phyloP scores from a whole-genome alignment of 92 coral and sea anemone species.

The Phenganax stokvisi region DNA sequence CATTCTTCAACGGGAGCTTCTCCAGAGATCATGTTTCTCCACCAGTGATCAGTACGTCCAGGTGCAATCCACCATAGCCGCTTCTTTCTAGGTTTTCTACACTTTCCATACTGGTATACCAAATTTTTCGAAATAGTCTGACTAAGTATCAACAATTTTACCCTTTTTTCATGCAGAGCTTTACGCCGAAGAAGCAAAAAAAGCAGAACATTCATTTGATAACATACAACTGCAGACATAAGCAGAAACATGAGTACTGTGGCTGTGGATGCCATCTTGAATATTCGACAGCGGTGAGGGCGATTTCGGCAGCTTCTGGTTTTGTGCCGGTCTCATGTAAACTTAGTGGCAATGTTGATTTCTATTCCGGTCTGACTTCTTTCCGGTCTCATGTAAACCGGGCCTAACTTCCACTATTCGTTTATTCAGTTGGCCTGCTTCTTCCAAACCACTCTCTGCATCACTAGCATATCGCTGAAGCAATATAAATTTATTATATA shows the following conservation, averaged over 20 bases:
- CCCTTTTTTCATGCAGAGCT: not conserved
- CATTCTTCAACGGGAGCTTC: not conserved
- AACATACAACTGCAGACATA: conserved; percentile 1
- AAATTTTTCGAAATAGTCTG: not conserved
- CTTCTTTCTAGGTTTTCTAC: conserved; percentile 1
- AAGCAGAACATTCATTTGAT: not conserved
- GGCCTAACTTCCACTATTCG: not conserved
- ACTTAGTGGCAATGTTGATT: not conserved
- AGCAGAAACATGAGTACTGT: not conserved
- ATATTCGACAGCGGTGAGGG: not conserved
- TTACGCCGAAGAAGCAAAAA: not conserved
- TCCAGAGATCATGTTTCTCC: not conserved
- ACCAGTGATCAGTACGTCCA: conserved; percentile 3
- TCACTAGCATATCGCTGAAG: too few species aligned
- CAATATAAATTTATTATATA: too few species aligned
- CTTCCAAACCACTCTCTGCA: too few species aligned
- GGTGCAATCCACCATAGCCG: conserved; percentile 1
- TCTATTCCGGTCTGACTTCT: not conserved
- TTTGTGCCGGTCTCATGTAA: conserved; percentile 7
- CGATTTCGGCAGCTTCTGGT: not conserved
- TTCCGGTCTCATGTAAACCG: conserved; percentile 8
- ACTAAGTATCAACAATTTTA: not conserved
- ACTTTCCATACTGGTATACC: not conserved
- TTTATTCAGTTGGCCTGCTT: too few species aligned
- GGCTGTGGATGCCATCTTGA: not conserved